A percentile compares a stretch with the other conserved stretches of the same genome.
phyloP scores from a whole-genome alignment of 2,113 vertebrate genomes.

The Passer domesticus region DNA sequence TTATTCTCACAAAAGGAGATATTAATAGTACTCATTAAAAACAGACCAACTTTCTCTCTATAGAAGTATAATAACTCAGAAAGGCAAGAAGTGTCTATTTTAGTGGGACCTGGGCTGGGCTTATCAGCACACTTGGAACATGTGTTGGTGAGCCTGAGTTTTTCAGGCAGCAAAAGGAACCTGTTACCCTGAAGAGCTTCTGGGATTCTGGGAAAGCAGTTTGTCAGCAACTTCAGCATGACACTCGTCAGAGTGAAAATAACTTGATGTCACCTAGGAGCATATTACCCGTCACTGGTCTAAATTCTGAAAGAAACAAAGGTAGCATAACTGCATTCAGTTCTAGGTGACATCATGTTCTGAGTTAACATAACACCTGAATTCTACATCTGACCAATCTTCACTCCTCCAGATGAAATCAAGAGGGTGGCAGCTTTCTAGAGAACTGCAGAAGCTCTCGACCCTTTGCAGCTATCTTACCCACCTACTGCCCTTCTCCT shows the following conservation, averaged over 20 bases:
- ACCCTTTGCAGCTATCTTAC: background rate
- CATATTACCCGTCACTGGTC: fast-evolving
- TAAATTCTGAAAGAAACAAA: background rate
- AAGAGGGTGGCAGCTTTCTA: background rate
- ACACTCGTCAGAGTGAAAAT: fast-evolving
- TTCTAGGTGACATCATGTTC: background rate
- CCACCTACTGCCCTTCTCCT: background rate
- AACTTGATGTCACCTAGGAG: background rate
- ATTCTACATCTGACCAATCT: background rate
- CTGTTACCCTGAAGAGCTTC: background rate
- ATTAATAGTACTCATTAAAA: conserved; percentile 40
- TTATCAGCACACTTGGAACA: background rate
- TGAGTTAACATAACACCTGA: background rate
- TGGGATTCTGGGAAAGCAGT: background rate
- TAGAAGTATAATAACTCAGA: background rate
- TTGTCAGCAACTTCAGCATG: background rate
- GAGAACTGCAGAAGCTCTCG: background rate
- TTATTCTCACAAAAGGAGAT: conserved; percentile 35
- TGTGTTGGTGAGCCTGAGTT: background rate
- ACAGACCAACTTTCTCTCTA: background rate
- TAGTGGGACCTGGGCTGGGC: background rate
- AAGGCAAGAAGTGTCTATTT: background rate
- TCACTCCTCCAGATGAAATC: background rate
- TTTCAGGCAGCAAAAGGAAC: background rate
- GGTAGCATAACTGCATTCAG: background rate